Evolutionary conservation across 2,888 invertebrate species (phyloP).

Genomic region (Oasisia sp.): DNA sequence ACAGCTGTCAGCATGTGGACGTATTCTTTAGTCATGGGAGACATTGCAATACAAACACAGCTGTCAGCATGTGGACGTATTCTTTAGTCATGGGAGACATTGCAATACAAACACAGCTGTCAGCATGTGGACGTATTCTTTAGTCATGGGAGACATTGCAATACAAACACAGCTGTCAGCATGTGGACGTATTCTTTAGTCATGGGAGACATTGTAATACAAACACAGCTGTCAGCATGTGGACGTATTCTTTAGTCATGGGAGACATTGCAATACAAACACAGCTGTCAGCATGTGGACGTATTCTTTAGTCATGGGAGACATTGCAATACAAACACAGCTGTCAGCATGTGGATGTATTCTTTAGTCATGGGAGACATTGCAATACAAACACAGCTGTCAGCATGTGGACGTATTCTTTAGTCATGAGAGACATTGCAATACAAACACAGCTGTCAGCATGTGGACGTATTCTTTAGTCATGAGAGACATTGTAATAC

Average conservation of each 20-base stretch:
- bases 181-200: not conserved
- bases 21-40: not conserved
- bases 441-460: not conserved
- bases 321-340: too few species aligned
- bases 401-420: not conserved
- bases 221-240: slow-evolving; percentile 78
- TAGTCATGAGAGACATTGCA: not conserved
- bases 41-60: not conserved
- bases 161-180: not conserved
- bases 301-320: too few species aligned
- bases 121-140: not conserved
- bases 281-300: too few species aligned
- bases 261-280: slow-evolving; percentile 67
- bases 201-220: not conserved
- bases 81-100: not conserved
- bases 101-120: not conserved
- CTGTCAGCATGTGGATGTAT: not conserved
- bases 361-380: not conserved
- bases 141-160: not conserved
- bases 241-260: slow-evolving; percentile 80
- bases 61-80: not conserved
- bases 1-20: too few species aligned
- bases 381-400: not conserved
- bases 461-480: not conserved
- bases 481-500: not conserved